These are phyloP conservation scores for Cassiopea xamachana DNA, from an alignment of 30 jellyfish, hydroid and myxozoan species.

Conservation along the genomic window DNA sequence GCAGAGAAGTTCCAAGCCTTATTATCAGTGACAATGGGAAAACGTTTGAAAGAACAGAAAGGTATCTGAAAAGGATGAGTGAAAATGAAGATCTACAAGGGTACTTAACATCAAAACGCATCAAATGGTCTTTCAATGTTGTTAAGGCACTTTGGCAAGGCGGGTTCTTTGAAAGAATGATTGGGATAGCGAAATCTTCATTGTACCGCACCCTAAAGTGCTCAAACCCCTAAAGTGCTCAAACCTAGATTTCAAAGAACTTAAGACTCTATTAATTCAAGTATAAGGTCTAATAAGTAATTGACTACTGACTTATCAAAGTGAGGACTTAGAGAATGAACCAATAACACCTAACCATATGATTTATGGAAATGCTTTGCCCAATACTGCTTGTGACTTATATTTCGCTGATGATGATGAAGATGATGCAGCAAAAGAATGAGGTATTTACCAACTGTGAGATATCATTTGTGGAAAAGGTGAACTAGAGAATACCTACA, in stretches of 20 bases:
- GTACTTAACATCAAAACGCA: conserved; percentile 15
- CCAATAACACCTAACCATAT: conserved; percentile 57
- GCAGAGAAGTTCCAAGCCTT: conserved; percentile 58
- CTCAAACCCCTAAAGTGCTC: conserved; percentile 56
- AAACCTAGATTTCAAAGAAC: conserved; percentile 49
- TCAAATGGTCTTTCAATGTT: conserved; percentile 46
- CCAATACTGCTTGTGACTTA: conserved; percentile 26
- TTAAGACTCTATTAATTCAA: conserved; percentile 56
- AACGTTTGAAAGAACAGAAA: conserved; percentile 52
- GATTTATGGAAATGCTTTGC: conserved; percentile 53
- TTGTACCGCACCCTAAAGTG: conserved; percentile 43
- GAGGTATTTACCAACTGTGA: background rate
- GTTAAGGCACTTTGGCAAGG: conserved; percentile 75
- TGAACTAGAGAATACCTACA: no score
- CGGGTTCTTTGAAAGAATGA: conserved; percentile 62
- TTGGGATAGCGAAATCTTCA: conserved; percentile 53
- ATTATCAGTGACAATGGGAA: conserved; percentile 56
- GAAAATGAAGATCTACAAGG: conserved; percentile 47
- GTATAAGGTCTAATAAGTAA: conserved; percentile 61
- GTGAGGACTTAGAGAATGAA: conserved; percentile 42
- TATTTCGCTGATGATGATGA: conserved; percentile 2
- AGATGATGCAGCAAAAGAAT: conserved; percentile 36
- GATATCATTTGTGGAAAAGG: no score
- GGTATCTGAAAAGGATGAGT: conserved; percentile 44
- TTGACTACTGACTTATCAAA: conserved; percentile 50